These are phyloP conservation scores for Acromyrmex echinatior DNA, from an alignment of 1,140 invertebrate genomes.

Conservation along the genomic window DNA sequence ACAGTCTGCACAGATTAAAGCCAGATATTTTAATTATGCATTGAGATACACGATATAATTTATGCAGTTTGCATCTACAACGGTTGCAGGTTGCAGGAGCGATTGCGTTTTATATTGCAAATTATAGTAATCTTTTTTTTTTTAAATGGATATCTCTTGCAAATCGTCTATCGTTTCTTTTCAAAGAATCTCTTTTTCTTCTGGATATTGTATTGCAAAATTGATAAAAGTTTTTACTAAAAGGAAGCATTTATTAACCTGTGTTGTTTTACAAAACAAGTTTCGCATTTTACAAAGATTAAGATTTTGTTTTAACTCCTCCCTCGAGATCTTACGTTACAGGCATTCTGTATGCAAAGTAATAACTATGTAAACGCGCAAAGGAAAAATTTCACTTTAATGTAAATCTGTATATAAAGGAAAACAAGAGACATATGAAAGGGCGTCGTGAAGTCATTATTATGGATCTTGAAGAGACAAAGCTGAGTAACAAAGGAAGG, in stretches of 20 bases:
- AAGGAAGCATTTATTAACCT: not conserved
- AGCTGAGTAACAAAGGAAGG: slow-evolving; percentile 17
- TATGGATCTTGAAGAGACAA: slow-evolving; percentile 33
- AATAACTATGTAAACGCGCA: slow-evolving; percentile 10
- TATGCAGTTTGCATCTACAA: not conserved
- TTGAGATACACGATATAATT: not conserved
- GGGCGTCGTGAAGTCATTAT: slow-evolving; percentile 27
- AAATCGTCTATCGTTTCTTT: not conserved
- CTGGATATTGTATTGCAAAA: not conserved
- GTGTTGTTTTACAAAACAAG: not conserved
- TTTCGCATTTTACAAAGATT: not conserved
- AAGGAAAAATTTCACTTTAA: slow-evolving; percentile 27
- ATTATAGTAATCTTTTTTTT: not conserved
- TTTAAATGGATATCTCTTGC: not conserved
- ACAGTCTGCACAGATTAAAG: not conserved
- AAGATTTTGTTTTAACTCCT: not conserved
- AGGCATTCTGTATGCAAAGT: slow-evolving; percentile 4
- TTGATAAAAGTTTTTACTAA: not conserved
- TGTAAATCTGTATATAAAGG: slow-evolving; percentile 36
- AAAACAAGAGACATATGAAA: not conserved
- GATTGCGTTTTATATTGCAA: not conserved
- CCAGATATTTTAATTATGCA: slow-evolving; percentile 17
- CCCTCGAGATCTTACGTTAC: not conserved
- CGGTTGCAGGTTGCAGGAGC: no score
- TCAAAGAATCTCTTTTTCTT: not conserved